Percentiles rank a stretch among this genome's conserved stretches.
These are phyloP conservation scores for Acheta domesticus DNA, from an alignment of 2,888 invertebrate species.

Conservation along the genomic window DNA sequence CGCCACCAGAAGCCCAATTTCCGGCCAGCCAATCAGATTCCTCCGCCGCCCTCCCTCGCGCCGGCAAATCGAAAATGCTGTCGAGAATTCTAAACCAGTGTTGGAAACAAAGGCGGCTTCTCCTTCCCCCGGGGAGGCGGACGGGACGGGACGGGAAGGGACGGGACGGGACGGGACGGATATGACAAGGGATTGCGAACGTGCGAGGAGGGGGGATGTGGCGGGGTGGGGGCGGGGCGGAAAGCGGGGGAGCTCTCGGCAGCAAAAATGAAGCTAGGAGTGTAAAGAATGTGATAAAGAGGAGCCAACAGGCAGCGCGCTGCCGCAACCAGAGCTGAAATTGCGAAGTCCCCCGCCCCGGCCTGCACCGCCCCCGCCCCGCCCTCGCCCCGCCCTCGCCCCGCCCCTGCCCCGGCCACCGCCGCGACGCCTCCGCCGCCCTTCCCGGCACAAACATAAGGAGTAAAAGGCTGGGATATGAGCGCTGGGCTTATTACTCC, in stretches of 20 bases:
- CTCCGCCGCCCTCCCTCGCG: conserved; percentile 21
- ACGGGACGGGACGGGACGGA: conserved; percentile 8
- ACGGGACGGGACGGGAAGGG: not conserved
- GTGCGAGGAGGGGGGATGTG: not conserved
- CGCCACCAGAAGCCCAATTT: conserved; percentile 9
- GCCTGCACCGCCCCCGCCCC: not conserved
- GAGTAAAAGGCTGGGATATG: not conserved
- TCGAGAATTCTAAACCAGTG: conserved; percentile 35
- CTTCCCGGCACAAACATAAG: not conserved
- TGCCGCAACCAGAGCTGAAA: conserved; percentile 8
- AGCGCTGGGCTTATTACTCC: not conserved
- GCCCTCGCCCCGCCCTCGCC: too few relatives aligned
- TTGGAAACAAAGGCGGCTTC: conserved; percentile 27
- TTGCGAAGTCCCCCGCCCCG: not conserved
- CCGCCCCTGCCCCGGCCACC: not conserved
- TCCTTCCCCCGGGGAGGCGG: conserved; percentile 30
- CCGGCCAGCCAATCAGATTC: conserved; percentile 5
- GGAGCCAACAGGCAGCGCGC: not conserved
- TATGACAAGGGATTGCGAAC: not conserved
- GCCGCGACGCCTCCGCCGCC: not conserved
- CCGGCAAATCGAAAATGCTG: conserved; percentile 35
- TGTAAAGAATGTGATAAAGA: conserved; percentile 10
- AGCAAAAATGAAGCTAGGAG: conserved; percentile 18
- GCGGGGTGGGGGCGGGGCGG: not conserved
- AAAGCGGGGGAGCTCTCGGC: not conserved